Evolutionary conservation across 2,113 vertebrate species (phyloP).

Genomic region (Dipodomys spectabilis): DNA sequence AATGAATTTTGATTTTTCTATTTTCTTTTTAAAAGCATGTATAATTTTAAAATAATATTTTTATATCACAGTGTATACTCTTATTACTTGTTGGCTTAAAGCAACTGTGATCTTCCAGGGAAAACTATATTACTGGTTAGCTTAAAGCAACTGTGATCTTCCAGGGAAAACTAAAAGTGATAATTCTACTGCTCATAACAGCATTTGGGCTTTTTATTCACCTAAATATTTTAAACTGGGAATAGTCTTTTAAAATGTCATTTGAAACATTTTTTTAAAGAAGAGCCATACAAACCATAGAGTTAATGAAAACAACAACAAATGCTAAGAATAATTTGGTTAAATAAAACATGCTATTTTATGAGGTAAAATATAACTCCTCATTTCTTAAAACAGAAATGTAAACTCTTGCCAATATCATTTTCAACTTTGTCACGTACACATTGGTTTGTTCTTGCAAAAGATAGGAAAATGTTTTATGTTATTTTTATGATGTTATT

Average conservation of each 20-base stretch:
- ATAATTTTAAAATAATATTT: background rate
- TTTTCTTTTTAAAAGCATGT: background rate
- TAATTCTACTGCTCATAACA: conserved; percentile 1
- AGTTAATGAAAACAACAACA: conserved; percentile 24
- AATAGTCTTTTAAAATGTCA: background rate
- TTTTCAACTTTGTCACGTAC: conserved; percentile 52
- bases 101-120: background rate
- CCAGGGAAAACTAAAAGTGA: background rate
- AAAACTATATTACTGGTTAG: background rate
- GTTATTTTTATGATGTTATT: conserved; percentile 47
- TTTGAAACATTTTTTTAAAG: conserved; percentile 1
- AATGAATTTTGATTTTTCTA: background rate
- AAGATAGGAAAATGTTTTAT: background rate
- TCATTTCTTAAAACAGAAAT: conserved; percentile 59
- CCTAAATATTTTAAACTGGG: background rate
- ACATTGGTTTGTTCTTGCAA: conserved; percentile 25
- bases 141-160: background rate
- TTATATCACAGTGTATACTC: background rate
- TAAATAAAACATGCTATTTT: conserved; percentile 54
- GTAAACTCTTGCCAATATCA: conserved; percentile 33
- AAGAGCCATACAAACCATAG: background rate
- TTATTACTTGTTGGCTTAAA: background rate
- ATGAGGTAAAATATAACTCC: conserved; percentile 65
- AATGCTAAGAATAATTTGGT: conserved; percentile 38
- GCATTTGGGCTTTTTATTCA: background rate